These are phyloP conservation scores for Siniperca undulata DNA, from an alignment of 2,797 vertebrate species.

Conservation along the genomic window DNA sequence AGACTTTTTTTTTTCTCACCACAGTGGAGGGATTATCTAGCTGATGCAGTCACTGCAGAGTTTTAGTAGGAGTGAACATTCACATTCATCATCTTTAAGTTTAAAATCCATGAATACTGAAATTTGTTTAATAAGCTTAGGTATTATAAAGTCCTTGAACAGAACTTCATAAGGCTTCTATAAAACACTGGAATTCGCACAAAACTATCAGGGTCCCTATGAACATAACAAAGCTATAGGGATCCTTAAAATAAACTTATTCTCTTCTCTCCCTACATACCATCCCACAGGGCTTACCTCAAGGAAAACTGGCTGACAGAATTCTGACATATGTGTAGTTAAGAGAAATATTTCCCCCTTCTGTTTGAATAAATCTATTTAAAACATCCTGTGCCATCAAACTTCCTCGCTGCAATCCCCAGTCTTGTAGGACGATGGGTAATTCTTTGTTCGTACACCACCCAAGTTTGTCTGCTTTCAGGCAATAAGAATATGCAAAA, in stretches of 20 bases:
- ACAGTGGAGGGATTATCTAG: conserved; percentile 32
- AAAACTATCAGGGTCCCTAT: conserved; percentile 55
- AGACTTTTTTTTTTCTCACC: conserved; percentile 18
- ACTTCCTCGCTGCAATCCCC: conserved; percentile 40
- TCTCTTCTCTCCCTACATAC: conserved; percentile 42
- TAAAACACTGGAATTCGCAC: conserved; percentile 48
- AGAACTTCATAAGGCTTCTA: conserved; percentile 34
- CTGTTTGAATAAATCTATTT: conserved; percentile 80
- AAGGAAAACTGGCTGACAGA: conserved; percentile 75
- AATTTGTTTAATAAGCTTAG: conserved; percentile 50
- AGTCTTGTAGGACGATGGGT: conserved; percentile 30
- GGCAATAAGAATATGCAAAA: conserved; percentile 50
- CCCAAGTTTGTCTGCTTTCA: conserved; percentile 36
- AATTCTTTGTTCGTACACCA: conserved; percentile 48
- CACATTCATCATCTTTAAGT: conserved; percentile 48
- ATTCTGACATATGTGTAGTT: conserved; percentile 77
- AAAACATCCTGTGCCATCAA: conserved; percentile 61
- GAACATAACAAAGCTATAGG: conserved; percentile 71
- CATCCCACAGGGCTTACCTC: conserved; percentile 65
- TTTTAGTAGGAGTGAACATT: conserved; percentile 33
- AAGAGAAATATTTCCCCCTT: conserved; percentile 71
- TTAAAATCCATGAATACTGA: conserved; percentile 33
- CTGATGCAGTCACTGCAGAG: conserved; percentile 27
- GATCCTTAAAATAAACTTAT: conserved; percentile 78
- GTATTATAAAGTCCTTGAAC: conserved; percentile 26